phyloP scores from a whole-genome alignment of 2,113 vertebrate species.

The Glaucomys volans region DNA sequence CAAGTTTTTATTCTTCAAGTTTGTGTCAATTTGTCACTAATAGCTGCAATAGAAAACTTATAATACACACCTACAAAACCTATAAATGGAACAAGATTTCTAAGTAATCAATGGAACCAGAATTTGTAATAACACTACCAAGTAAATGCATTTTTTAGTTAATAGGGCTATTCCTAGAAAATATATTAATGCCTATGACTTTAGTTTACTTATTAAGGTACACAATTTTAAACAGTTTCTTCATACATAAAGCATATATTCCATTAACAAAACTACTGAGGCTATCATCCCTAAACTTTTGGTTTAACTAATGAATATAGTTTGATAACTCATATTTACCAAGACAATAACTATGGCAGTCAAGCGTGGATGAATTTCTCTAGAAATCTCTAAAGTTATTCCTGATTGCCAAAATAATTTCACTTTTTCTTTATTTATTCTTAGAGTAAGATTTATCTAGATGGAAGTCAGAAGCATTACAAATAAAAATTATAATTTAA shows the following conservation, averaged over 20 bases:
- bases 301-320: background rate
- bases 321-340: background rate
- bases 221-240: background rate
- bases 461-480: background rate
- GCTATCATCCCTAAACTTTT: background rate
- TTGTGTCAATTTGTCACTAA: background rate
- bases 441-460: constrained; percentile 26
- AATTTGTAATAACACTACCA: background rate
- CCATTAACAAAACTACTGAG: background rate
- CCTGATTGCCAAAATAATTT: background rate
- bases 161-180: constrained; percentile 2
- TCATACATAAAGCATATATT: background rate
- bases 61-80: background rate
- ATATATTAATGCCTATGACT: background rate
- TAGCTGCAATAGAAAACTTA: background rate
- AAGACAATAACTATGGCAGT: background rate
- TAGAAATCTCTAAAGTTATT: constrained; percentile 30
- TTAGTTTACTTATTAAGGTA: constrained; percentile 27
- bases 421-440: constrained; percentile 18
- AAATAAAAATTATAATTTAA: constrained; percentile 31
- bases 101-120: background rate
- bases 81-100: constrained; percentile 12
- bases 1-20: background rate
- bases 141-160: constrained; percentile 13
- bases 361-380: background rate